phyloP scores from a whole-genome alignment of 2,797 vertebrate species.

The Anguilla pacifica region DNA sequence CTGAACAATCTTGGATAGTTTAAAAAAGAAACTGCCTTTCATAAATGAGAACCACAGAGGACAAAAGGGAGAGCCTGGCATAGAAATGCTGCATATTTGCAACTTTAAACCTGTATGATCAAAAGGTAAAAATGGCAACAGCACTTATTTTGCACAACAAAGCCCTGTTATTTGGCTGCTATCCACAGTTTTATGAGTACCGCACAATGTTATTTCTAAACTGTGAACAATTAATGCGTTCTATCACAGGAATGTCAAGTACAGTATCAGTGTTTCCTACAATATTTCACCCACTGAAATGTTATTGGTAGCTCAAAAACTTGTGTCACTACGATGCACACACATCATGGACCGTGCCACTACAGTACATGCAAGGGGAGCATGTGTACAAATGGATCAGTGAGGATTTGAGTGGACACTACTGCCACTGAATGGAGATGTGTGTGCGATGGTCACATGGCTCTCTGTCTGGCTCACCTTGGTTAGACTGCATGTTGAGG shows the following conservation, averaged over 20 bases:
- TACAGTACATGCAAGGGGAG: background rate
- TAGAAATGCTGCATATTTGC: background rate
- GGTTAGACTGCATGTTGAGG: conserved; percentile 91
- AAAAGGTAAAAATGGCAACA: background rate
- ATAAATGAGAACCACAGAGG: background rate
- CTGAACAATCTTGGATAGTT: background rate
- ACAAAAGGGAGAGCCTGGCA: background rate
- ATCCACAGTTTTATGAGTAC: background rate
- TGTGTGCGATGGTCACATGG: background rate
- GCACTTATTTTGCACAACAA: background rate
- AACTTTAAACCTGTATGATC: background rate
- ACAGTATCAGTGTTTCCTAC: background rate
- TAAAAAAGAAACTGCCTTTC: background rate
- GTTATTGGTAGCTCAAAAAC: background rate
- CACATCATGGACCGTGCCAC: background rate
- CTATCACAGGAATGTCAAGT: background rate
- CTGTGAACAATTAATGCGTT: background rate
- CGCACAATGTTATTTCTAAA: background rate
- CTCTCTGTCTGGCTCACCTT: conserved; percentile 78
- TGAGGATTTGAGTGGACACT: background rate
- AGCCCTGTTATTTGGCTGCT: background rate
- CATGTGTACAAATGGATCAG: background rate
- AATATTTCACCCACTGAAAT: background rate
- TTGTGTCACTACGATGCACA: background rate
- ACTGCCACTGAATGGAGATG: background rate